Evolutionary conservation across 2,888 invertebrate genomes (phyloP), one percentile per base, ranked within the genome.

Genomic region (Nipponacmea schrenckii): DNA sequence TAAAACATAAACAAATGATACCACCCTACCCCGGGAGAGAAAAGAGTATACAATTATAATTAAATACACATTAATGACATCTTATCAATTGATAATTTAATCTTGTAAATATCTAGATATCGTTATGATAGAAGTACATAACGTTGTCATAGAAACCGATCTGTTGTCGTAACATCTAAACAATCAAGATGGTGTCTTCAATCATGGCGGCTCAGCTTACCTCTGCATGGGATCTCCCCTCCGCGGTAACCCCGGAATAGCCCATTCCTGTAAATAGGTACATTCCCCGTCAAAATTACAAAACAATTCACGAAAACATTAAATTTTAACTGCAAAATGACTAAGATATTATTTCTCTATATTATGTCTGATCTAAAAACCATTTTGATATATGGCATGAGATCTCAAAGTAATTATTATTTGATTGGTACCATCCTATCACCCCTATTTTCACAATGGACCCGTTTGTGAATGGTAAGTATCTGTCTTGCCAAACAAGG

Each of bases 401-500:
- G 39, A 7, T 39, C 39, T 7, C 7, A 39, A 39, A 39, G 1
- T 8, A 39, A 39, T 39, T 39, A 39, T 5, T 10, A 7, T 39
- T 39, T 10, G 39, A 39, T 10, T 39, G 39, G 39, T 10, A 39
- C 39, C 39, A 24, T 44, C 66, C 26, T 46, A 66, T 17, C 66
- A 44, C 62, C 62, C 64, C 24, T 64, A 66, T 66, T 46, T 66
- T 48, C 56, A 63, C n/a, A 64, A 64, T 68, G n/a, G 24, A 20
- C 48, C 50, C 46, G 20, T 10, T 31, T 44, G 24, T 56, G n/a
- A 24, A 56, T 68, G 31, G 68, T 68, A 48, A 17, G 24, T 62
- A 56, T 48, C 62, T 63, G 66, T 24, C 73, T 83, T 80, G 79
- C 85, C 85, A 84, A 85, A 85, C 83, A 84, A 81, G 85, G 85